Base-by-base conservation (phyloP, 2,113 vertebrate genomes). In the Carassius auratus region DNA sequence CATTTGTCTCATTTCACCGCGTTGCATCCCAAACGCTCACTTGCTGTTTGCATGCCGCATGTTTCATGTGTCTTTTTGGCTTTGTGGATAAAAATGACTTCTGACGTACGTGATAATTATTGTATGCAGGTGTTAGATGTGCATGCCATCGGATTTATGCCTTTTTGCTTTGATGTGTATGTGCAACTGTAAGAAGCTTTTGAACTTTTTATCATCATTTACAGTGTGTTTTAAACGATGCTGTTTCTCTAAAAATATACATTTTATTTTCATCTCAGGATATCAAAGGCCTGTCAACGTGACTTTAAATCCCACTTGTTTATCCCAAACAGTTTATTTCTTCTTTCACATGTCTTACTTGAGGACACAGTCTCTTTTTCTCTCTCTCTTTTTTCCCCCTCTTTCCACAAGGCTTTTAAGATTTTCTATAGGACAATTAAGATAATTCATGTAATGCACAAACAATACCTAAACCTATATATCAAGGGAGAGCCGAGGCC, bases 271-370 rank as follows among this genome's bases (percentile, higher is more conserved):
- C 10, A 48, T 86, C 78, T 73, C 17, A 23, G 66, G 78, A 75
- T 87, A 88, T 90, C 86, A 90, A 91, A 90, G 85, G 30, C 57
- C 45, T 86, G 69, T 80, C 66, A 85, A 13, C 19, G 48, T 83
- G 80, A 9, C 42, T 45, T 45, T 45, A 45, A 45, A 45, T 45
- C 42, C 42, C 42, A n/a, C 75, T 84, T 87, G 86, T 91, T 89
- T 90, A 89, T 77, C 81, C 79, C 26, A 82, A 81, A 66, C 64
- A 50, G 75, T 26, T 82, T 84, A 85, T 74, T 75, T 61, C 92
- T 92, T 91, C 91, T 91, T 93, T 92, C 92, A 91, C 92, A 91
- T 91, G 90, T 91, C 42, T 45, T 45, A 10, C 92, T 91, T 94
- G 90, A 91, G 94, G 76, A 84, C 84, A 78, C 66, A 68, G 76